Evolutionary conservation across 2,888 invertebrate genomes (phyloP).

Genomic region (Tricholauxania praeusta): DNA sequence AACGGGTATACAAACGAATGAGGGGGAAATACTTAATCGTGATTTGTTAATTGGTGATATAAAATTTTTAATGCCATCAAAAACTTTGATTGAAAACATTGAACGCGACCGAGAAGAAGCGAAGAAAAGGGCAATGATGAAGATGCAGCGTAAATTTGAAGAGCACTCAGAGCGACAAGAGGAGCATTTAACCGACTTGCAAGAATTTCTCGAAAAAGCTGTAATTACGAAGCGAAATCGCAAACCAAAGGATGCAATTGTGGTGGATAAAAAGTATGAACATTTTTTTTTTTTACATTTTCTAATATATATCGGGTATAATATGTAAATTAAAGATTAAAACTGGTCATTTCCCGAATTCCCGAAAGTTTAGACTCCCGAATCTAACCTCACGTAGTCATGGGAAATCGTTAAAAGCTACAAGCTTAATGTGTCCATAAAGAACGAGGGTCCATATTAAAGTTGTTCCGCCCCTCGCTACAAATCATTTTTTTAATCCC

Average conservation of each 20-base stretch:
- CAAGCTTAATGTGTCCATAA: too few species aligned
- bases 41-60: conserved; percentile 54
- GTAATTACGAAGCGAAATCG: conserved; percentile 53
- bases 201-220: conserved; percentile 57
- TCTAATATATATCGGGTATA: not conserved
- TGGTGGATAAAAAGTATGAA: conserved; percentile 15
- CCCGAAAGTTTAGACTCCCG: too few species aligned
- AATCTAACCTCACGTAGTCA: too few species aligned
- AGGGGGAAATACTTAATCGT: conserved; percentile 57
- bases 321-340: not conserved
- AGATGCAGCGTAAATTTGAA: conserved; percentile 53
- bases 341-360: too few species aligned
- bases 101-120: conserved; percentile 49
- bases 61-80: conserved; percentile 54
- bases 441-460: too few species aligned
- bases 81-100: conserved; percentile 50
- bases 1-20: conserved; percentile 55
- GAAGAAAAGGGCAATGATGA: conserved; percentile 43
- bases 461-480: too few species aligned
- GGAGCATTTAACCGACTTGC: conserved; percentile 58
- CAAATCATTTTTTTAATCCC: too few species aligned
- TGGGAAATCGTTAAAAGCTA: too few species aligned
- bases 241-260: conserved; percentile 17
- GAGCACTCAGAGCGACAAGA: conserved; percentile 55
- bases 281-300: not conserved